A percentile compares a stretch with the other conserved stretches of the same genome.
Evolutionary conservation across 2,113 vertebrate species (phyloP).

Genomic region (Danionella cerebrum): DNA sequence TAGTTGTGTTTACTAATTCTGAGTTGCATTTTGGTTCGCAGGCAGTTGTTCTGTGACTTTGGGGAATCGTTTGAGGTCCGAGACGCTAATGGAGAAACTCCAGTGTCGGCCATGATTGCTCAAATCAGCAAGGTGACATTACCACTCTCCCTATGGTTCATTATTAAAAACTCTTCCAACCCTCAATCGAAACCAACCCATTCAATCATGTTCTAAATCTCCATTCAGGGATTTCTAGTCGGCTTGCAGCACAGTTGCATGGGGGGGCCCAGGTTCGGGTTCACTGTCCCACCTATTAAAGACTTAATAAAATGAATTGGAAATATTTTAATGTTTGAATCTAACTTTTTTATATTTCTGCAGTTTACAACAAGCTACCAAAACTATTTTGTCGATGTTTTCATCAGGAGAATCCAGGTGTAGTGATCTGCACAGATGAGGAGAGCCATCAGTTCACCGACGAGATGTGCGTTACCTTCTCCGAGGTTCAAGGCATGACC

Average conservation of each 20-base stretch:
- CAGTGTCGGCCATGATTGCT: constrained; percentile 49
- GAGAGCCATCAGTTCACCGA: constrained; percentile 38
- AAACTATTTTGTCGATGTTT: neutral
- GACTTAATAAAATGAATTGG: no score
- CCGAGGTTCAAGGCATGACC: constrained; percentile 75
- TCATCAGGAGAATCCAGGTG: constrained; percentile 64
- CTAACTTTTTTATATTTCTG: no score
- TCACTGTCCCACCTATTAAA: no score
- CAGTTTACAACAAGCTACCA: neutral
- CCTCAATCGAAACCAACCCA: neutral
- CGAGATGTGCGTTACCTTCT: constrained; percentile 66
- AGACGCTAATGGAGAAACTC: constrained; percentile 64
- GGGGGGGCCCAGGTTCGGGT: no score
- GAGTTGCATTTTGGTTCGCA: constrained; percentile 41
- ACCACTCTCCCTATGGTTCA: neutral
- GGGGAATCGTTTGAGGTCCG: constrained; percentile 66
- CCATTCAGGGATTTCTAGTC: no score
- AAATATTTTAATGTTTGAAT: no score
- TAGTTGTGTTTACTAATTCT: no score
- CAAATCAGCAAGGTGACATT: constrained; percentile 71
- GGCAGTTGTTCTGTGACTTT: constrained; percentile 89
- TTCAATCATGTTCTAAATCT: no score
- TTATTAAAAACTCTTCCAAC: neutral
- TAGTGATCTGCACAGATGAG: constrained; percentile 60
- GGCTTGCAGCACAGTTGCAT: no score